Evolutionary conservation across 2,888 invertebrate species (phyloP).

Genomic region (Teleiodes luculella): DNA sequence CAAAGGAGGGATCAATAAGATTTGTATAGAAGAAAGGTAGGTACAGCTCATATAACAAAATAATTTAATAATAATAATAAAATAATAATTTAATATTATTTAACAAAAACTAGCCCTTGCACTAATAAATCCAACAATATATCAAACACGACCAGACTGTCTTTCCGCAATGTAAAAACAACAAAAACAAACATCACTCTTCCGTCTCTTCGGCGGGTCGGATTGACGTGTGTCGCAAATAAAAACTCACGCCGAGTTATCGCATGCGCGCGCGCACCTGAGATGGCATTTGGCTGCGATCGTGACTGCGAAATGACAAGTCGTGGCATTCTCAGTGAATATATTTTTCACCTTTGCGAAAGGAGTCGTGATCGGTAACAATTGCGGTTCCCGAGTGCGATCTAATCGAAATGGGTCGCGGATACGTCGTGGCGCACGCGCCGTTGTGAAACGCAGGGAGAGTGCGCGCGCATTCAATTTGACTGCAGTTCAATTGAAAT

Average conservation of each 20-base stretch:
- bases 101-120: background rate
- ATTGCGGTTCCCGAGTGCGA: constrained; percentile 52
- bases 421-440: constrained; percentile 28
- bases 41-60: no score
- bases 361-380: constrained; percentile 73
- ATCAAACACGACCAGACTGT: no score
- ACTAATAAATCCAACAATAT: no score
- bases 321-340: constrained; percentile 74
- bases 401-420: constrained; percentile 64
- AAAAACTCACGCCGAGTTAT: background rate
- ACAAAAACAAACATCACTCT: background rate
- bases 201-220: background rate
- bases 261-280: constrained; percentile 16
- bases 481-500: no score
- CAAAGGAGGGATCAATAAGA: no score
- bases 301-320: constrained; percentile 75
- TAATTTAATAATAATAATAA: no score
- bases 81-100: background rate
- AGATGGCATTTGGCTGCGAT: constrained; percentile 62
- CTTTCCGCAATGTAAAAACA: background rate
- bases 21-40: no score
- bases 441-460: constrained; percentile 41
- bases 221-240: background rate
- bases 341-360: constrained; percentile 75
- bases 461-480: background rate